Evolutionary conservation across 2,888 invertebrate species (phyloP), one percentile per base, ranked within the genome.

Genomic region (Resseliella maxima): DNA sequence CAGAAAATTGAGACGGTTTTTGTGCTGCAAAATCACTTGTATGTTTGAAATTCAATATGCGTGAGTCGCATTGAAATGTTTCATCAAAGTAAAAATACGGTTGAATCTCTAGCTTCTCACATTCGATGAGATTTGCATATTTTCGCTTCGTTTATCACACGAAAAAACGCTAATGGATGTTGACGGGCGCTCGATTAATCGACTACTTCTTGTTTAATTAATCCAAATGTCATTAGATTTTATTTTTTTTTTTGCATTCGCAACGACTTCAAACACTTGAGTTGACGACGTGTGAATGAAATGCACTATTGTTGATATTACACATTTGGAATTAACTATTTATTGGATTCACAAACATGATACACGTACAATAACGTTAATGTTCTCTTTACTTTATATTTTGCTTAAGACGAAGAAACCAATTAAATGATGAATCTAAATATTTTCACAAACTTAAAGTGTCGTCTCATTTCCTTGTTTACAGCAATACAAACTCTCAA

Each of bases 161-260:
- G 27, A 24, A 50, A n/a, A 24, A 24, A 59, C n/a, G 72, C 72
- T 31, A 72, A 72, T 72, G 72, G 72, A 72, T 72, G 72, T 35
- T 72, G 72, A 72, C 72, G 35, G 35, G 12, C 12, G 50, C 18
- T 27, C 72, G n/a, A 72, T 72, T 72, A 72, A 72, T 72, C 72
- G 72, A 72, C 72, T 31, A 72, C 35, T 15, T 72, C 72, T 21
- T 31, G n/a, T 72, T 72, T 72, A 72, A 72, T 72, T 72, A 72
- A 72, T 72, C 72, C 72, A 31, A 72, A 72, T 72, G 27, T 72
- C 72, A 72, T 72, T 72, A 31, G 72, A 72, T 72, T 72, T 31
- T 72, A 31, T 10, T 1, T 50, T 50, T 50, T 15, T 50, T n/a
- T n/a, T n/a, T n/a, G n/a, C n/a, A n/a, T n/a, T n/a, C n/a, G n/a